phyloP scores from a whole-genome alignment of 2,113 vertebrate species.

The Andinoacara biseriatus region DNA sequence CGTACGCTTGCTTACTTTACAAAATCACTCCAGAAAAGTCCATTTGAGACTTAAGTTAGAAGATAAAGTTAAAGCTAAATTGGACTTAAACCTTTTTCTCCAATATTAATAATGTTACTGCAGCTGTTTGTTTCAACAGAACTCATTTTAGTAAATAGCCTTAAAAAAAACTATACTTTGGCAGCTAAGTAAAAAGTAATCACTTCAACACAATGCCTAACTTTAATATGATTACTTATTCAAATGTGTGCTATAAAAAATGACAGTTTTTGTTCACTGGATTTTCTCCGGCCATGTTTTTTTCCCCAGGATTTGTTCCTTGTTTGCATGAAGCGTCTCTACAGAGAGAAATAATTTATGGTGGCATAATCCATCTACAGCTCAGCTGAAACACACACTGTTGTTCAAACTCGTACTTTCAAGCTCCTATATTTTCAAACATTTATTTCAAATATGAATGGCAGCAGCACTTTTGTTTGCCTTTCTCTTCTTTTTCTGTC shows the following conservation, averaged over 20 bases:
- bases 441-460: not conserved
- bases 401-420: not conserved
- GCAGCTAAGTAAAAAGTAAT: not conserved
- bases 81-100: not conserved
- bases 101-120: not conserved
- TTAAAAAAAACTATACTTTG: not conserved
- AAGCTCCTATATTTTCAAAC: conserved; percentile 10
- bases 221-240: not conserved
- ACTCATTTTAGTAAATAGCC: not conserved
- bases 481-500: not conserved
- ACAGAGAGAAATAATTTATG: not conserved
- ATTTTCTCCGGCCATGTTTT: not conserved
- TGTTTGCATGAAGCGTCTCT: not conserved
- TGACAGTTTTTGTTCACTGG: not conserved
- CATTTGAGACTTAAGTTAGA: not conserved
- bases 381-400: not conserved
- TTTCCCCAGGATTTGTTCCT: too few species aligned
- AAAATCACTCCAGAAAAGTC: not conserved
- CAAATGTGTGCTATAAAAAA: not conserved
- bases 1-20: not conserved
- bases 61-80: not conserved
- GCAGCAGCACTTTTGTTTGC: not conserved
- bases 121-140: not conserved
- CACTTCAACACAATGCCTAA: not conserved
- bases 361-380: not conserved